Evolutionary conservation across 64 coral and sea anemone species (phyloP), one percentile per base, ranked within the genome.

Genomic region (Montipora foliosa): DNA sequence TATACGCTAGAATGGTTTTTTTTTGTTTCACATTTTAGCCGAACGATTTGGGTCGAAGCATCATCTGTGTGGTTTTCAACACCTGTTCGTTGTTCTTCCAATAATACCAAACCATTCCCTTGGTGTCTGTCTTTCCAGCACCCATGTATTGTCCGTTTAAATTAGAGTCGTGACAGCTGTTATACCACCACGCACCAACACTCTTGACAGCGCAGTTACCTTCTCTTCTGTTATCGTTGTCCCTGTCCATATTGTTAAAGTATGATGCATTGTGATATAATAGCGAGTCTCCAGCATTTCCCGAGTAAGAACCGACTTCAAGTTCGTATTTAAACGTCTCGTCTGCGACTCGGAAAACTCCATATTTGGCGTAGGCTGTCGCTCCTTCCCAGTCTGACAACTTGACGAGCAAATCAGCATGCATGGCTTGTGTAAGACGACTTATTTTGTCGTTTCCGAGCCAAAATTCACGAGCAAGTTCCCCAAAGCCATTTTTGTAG

Each of bases 101-200:
- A n/a, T 69, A 82, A 45, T 91, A 91, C 89, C 89, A 91, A 5
- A 91, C 59, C 58, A 91, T 91, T 71, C 89, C 78, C 17, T 82
- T 24, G 3, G 77, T 47, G 44, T 81, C 75, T 13, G 11, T 29
- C 11, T 66, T 57, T 8, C 57, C 58, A 67, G 57, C 68, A 44
- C 46, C 25, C 25, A 25, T 1, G 25, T 74, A 90, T 58, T 90
- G 88, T 49, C 88, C 88, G 74, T 90, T 91, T 15, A 91, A 64
- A 58, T 91, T 91, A 3, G 89, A 91, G n/a, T 91, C 89, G 6
- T 83, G 89, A 10, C 89, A 83, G 79, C 66, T 82, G 21, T 83
- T 91, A 24, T 91, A 91, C 62, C 79, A 82, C 89, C 89, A 91
- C 0, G 89, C 79, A 2, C 79, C 79, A 17, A 91, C 70, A 5